phyloP scores from a whole-genome alignment of 2,797 vertebrate species.

The Salmo trutta region DNA sequence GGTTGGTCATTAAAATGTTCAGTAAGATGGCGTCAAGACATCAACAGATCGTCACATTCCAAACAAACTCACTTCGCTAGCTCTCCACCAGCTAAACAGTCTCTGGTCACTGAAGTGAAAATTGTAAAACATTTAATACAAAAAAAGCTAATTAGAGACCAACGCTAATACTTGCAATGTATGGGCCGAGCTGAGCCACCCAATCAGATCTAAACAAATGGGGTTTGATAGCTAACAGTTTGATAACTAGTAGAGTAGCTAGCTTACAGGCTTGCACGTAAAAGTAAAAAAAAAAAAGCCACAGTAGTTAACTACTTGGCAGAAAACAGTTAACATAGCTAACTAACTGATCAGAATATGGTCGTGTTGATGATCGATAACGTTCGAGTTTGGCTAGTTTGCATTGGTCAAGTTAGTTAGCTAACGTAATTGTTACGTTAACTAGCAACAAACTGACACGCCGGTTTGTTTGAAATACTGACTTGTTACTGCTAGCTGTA shows the following conservation, averaged over 20 bases:
- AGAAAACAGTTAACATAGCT: not conserved
- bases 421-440: not conserved
- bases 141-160: not conserved
- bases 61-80: slow-evolving; percentile 33
- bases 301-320: not conserved
- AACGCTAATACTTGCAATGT: not conserved
- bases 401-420: not conserved
- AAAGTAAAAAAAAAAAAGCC: no score
- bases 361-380: not conserved
- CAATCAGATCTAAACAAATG: not conserved
- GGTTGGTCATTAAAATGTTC: slow-evolving; percentile 65
- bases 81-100: not conserved
- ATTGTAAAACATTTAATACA: not conserved
- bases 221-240: not conserved
- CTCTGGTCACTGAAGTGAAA: not conserved
- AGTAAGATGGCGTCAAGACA: slow-evolving; percentile 79
- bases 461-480: not conserved
- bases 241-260: not conserved
- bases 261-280: not conserved
- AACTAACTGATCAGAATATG: not conserved
- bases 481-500: no score
- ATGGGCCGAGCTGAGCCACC: not conserved
- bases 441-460: not conserved
- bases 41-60: slow-evolving; percentile 77
- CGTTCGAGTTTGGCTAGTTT: not conserved